Percentiles rank a stretch among this genome's conserved stretches.
Conservation (phyloP, 2,113 vertebrate genomes). For the Datnioides undecimradiatus region DNA sequence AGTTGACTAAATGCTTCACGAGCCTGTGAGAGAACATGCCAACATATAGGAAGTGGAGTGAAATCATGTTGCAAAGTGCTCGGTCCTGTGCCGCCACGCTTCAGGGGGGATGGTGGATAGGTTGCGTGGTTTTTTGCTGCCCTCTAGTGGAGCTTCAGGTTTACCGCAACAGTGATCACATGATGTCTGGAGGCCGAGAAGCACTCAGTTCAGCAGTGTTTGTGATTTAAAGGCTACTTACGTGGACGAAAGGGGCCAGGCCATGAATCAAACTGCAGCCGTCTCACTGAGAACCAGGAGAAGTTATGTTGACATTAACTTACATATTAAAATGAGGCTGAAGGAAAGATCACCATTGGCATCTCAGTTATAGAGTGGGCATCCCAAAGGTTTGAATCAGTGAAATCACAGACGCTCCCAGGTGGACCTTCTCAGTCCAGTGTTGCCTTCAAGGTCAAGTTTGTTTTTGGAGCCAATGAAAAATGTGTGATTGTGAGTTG, state of each 20-base stretch:
- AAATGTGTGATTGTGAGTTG: too few relatives aligned
- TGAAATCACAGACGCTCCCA: too few relatives aligned
- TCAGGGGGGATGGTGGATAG: background rate
- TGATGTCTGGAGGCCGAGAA: background rate
- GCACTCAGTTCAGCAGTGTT: background rate
- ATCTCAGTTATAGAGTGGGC: too few relatives aligned
- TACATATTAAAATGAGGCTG: too few relatives aligned
- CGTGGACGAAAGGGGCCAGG: background rate
- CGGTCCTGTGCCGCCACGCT: background rate
- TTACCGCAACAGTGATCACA: background rate
- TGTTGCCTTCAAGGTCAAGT: too few relatives aligned
- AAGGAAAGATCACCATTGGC: too few relatives aligned
- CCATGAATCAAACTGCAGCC: background rate
- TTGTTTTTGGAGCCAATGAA: too few relatives aligned
- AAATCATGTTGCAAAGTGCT: background rate
- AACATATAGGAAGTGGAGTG: background rate
- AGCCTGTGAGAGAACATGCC: background rate
- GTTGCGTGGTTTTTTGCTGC: constrained; percentile 25
- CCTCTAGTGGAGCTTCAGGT: constrained; percentile 37
- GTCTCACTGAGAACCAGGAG: background rate
- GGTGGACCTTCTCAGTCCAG: too few relatives aligned
- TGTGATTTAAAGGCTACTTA: background rate
- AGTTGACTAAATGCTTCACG: background rate
- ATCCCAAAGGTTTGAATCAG: too few relatives aligned
- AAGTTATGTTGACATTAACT: too few relatives aligned